Percentiles rank a stretch among this genome's conserved stretches.
phyloP scores from a whole-genome alignment of 1,140 invertebrate species.

The Lepidotrigona ventralis region DNA sequence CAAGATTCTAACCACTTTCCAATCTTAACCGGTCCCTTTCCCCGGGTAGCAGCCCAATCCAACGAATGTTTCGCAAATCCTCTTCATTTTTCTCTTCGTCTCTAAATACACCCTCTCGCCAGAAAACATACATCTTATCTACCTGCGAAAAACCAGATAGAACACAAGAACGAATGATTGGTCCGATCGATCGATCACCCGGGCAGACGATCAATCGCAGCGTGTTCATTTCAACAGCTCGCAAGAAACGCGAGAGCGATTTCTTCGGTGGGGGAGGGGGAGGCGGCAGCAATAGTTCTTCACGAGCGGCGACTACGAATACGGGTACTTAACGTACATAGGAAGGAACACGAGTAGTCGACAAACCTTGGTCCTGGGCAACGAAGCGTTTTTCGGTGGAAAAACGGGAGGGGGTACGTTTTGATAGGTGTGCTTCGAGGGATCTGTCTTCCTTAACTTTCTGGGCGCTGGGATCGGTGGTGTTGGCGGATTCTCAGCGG shows the following conservation, averaged over 20 bases:
- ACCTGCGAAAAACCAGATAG: background rate
- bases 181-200: constrained; percentile 1
- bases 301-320: constrained; percentile 6
- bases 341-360: constrained; percentile 64
- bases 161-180: background rate
- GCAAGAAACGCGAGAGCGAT: constrained; percentile 8
- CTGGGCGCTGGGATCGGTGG: constrained; percentile 78
- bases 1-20: background rate
- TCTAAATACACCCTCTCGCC: background rate
- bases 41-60: background rate
- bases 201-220: constrained; percentile 20
- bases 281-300: constrained; percentile 24
- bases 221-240: background rate
- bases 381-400: constrained; percentile 69
- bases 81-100: background rate
- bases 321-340: constrained; percentile 19
- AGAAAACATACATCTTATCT: background rate
- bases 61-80: background rate
- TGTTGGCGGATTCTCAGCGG: constrained; percentile 2
- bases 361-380: constrained; percentile 74
- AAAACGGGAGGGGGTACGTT: constrained; percentile 80
- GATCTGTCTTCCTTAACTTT: constrained; percentile 71
- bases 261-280: background rate
- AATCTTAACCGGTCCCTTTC: too few species aligned
- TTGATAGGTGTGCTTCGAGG: constrained; percentile 80